These are phyloP conservation scores for Columbina picui DNA, from an alignment of 2,113 vertebrate species.

Conservation along the genomic window DNA sequence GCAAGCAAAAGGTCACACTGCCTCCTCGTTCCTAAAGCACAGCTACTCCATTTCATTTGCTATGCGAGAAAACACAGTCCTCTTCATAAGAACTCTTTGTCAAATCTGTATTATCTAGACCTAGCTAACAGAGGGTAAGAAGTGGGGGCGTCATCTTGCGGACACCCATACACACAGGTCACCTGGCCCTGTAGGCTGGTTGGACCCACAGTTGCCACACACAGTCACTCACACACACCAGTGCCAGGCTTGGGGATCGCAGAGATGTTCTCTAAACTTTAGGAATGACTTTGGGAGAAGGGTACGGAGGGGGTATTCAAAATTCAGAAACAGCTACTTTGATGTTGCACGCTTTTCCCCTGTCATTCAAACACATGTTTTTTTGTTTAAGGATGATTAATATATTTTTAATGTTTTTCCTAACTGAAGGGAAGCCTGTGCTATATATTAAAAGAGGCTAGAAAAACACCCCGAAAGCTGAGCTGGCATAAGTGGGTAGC, in stretches of 20 bases:
- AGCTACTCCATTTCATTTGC: background rate
- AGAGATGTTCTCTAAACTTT: background rate
- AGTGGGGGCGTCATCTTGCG: background rate
- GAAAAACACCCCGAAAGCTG: constrained; percentile 46
- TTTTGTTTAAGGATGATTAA: constrained; percentile 72
- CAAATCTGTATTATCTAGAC: background rate
- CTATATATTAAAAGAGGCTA: constrained; percentile 59
- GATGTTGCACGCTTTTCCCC: background rate
- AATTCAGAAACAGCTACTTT: constrained; percentile 23
- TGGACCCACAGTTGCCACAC: background rate
- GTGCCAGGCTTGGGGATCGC: background rate
- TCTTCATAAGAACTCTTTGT: background rate
- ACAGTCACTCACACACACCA: background rate
- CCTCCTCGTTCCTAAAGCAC: background rate
- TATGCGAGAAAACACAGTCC: fast-evolving
- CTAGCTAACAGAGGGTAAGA: background rate
- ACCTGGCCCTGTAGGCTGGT: background rate
- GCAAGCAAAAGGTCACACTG: background rate
- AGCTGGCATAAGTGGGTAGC: constrained; percentile 50
- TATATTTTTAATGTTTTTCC: constrained; percentile 63
- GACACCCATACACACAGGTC: fast-evolving
- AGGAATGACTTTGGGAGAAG: background rate
- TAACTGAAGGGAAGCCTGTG: constrained; percentile 58
- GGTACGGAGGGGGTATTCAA: background rate
- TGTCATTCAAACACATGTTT: constrained; percentile 53